Evolutionary conservation across 2,888 invertebrate species (phyloP), one percentile per base, ranked within the genome.

Genomic region (Platycheirus albimanus): DNA sequence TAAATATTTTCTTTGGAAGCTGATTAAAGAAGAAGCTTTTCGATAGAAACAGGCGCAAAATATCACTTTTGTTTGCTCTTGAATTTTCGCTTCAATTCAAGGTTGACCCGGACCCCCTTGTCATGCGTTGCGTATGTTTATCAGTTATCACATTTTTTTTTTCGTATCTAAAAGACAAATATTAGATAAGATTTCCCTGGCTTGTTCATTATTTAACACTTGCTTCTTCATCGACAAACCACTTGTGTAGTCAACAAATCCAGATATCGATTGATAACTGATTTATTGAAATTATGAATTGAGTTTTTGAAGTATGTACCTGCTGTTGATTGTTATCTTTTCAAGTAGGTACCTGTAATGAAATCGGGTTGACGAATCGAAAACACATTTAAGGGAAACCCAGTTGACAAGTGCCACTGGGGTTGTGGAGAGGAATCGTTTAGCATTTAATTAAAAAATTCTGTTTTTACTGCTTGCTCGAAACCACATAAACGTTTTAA

Each of bases 151-250:
- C n/a, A n/a, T n/a, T n/a, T n/a, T 28, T 51, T 28, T 28, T 52
- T 30, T 52, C 41, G 1, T 36, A 66, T 61, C 45, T 19, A 58
- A n/a, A 43, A 19, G 8, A 30, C 45, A 52, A 66, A 47, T 11
- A 49, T 13, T 33, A 52, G 78, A 79, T 67, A 72, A 54, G 51
- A 58, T 15, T 30, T 61, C 5, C 41, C 28, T 28, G 10, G 10
- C 38, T 13, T 56, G 64, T 3, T 67, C 38, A 67, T 79, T 61
- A 51, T 52, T 79, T 67, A 61, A 72, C 54, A 64, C 30, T 61
- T 36, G 15, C 11, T 43, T 20, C 3, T 15, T 10, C 1, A 66
- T 56, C 10, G 15, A 33, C 19, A n/a, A n/a, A n/a, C n/a, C n/a
- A 45, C 43, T 61, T 61, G 61, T 61, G 28, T 17, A 61, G 61